Conservation (phyloP, 2,888 invertebrate genomes). For the Cephus rjabovi region DNA sequence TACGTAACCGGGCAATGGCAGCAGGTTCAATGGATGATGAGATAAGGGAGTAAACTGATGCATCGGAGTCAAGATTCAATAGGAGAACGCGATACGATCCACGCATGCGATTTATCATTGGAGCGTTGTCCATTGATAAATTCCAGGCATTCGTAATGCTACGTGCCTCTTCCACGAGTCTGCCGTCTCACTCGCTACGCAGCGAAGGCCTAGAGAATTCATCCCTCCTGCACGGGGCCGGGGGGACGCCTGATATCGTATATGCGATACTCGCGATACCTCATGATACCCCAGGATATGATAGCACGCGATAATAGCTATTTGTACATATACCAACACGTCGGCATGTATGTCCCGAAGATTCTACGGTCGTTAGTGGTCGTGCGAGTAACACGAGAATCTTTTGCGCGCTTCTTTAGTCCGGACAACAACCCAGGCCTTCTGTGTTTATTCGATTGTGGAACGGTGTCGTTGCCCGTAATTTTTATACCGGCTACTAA, state of each 20-base stretch:
- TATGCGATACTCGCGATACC: conserved; percentile 20
- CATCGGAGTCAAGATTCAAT: no score
- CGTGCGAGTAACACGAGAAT: conserved; percentile 2
- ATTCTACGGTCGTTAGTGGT: no score
- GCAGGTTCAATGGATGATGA: no score
- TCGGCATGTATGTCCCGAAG: no score
- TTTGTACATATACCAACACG: no score
- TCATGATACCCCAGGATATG: conserved; percentile 45
- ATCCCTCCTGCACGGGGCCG: background rate
- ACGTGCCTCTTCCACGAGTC: conserved; percentile 16
- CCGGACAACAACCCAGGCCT: conserved; percentile 2
- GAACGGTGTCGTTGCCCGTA: conserved; percentile 17
- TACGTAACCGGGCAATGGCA: no score
- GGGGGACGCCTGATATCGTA: conserved; percentile 56
- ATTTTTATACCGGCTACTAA: background rate
- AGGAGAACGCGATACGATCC: conserved; percentile 43
- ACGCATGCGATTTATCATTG: conserved; percentile 59
- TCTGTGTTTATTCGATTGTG: conserved; percentile 28
- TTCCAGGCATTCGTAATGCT: conserved; percentile 61
- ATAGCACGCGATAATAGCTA: conserved; percentile 27
- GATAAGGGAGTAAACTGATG: no score
- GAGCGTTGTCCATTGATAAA: conserved; percentile 64
- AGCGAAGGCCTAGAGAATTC: background rate
- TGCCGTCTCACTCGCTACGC: conserved; percentile 18
- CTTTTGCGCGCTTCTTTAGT: background rate